Base-by-base conservation (phyloP, 2,797 vertebrate genomes). In the Microctenopoma lineatum region DNA sequence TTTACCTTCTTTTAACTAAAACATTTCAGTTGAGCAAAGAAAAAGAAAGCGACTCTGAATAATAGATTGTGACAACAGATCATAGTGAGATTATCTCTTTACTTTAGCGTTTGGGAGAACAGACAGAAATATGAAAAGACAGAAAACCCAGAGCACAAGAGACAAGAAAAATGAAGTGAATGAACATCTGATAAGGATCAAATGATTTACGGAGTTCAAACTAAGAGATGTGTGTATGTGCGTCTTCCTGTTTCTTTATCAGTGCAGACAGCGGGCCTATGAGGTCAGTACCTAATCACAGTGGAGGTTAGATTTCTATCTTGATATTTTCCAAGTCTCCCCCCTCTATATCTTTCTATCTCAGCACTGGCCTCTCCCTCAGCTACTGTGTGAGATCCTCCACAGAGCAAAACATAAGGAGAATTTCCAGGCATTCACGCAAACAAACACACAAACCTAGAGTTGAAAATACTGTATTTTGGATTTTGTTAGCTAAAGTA, bases 231-330 rank as follows among this genome's bases (percentile, higher is more conserved):
- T n/a, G 53, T 59, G 26, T 48, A 52, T 69, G 63, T 71, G 60
- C 62, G 29, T 70, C 45, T 59, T 75, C 51, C 47, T 65, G 56
- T 58, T 84, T 63, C 70, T 89, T 84, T 90, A 88, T 89, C 84
- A 70, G 78, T 42, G 51, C 60, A 79, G 84, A 84, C 86, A 83
- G 77, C 71, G 83, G 69, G 56, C 79, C 81, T 84, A 48, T 59
- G 82, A 84, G 89, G 87, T 86, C 79, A 85, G 59, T 78, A 74
- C 70, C 80, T 86, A 84, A 90, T 87, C 87, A 87, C 65, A 79
- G 81, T 76, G 50, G 84, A 90, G 89, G 89, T 90, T 81, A 91
- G 87, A 90, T 90, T 62, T 61, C 46, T 81, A 87, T 92, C 90
- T 70, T 15, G n/a, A 63, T 59, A 79, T 84, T 77, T 66, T 52